Evolutionary conservation across 2,797 vertebrate species (phyloP).

Genomic region (Mus caroli): DNA sequence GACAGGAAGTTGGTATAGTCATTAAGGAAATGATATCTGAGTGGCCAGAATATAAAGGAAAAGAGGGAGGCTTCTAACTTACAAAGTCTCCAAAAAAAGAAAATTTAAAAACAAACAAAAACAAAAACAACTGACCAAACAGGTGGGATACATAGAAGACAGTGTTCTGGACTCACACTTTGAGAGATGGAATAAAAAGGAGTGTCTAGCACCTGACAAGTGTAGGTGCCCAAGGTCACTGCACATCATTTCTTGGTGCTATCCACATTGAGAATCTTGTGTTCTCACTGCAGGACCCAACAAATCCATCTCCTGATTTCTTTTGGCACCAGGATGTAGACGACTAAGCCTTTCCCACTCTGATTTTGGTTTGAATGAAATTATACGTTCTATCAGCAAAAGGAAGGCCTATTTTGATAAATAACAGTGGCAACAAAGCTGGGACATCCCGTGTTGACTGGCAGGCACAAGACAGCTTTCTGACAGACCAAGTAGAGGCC

Average conservation of each 20-base stretch:
- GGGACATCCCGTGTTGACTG: accelerated
- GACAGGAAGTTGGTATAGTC: not conserved
- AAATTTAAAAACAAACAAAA: not conserved
- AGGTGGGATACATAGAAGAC: not conserved
- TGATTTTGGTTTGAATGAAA: not conserved
- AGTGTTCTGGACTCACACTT: not conserved
- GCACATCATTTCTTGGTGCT: not conserved
- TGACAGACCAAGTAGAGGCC: not conserved
- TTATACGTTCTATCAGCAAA: not conserved
- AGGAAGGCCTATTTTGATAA: not conserved
- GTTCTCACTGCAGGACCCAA: not conserved
- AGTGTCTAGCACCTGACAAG: not conserved
- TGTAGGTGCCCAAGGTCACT: not conserved
- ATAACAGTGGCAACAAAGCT: not conserved
- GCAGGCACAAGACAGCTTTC: not conserved
- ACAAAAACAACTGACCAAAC: not conserved
- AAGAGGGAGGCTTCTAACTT: not conserved
- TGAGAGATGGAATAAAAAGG: not conserved
- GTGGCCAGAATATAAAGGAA: not conserved
- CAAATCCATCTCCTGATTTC: not conserved
- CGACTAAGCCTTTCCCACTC: not conserved
- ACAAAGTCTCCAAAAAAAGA: not conserved
- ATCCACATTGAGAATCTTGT: not conserved
- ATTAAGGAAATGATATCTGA: slow-evolving; percentile 26
- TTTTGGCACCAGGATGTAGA: not conserved